Evolutionary conservation across 2,888 invertebrate species (phyloP).

Genomic region (Agonum fuliginosum): DNA sequence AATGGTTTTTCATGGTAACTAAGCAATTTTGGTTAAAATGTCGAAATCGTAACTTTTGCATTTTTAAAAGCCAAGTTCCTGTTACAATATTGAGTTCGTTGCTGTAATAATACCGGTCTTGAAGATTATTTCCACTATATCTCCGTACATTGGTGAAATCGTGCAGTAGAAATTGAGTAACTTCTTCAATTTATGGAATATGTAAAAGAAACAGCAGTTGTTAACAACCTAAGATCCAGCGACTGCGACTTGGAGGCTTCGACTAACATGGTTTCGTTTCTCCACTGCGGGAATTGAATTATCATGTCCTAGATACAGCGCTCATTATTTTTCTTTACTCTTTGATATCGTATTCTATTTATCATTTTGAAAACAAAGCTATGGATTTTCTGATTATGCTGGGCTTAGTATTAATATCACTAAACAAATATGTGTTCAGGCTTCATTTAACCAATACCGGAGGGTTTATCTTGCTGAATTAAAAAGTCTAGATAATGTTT

Average conservation of each 20-base stretch:
- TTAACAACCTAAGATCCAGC: slow-evolving; percentile 27
- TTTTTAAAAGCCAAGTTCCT: slow-evolving; percentile 42
- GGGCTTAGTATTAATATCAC: slow-evolving; percentile 11
- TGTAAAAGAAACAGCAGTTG: slow-evolving; percentile 45
- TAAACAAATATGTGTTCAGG: slow-evolving; percentile 1
- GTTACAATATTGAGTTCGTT: slow-evolving; percentile 19
- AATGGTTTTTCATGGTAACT: slow-evolving; percentile 11
- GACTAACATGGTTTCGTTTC: slow-evolving; percentile 38
- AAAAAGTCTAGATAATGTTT: slow-evolving; percentile 2
- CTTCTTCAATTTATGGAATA: slow-evolving; percentile 48
- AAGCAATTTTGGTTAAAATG: slow-evolving; percentile 22
- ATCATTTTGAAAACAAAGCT: slow-evolving; percentile 21
- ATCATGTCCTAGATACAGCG: slow-evolving; percentile 12
- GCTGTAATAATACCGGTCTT: slow-evolving; percentile 50
- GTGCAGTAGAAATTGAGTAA: slow-evolving; percentile 57
- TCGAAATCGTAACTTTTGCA: slow-evolving; percentile 6
- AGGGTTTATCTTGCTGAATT: slow-evolving; percentile 7
- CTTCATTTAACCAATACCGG: not conserved
- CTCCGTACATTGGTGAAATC: slow-evolving; percentile 48
- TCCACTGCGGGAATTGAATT: not conserved
- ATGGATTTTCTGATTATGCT: slow-evolving; percentile 31
- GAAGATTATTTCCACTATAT: slow-evolving; percentile 39
- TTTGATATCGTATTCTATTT: slow-evolving; percentile 18
- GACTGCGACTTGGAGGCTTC: slow-evolving; percentile 24
- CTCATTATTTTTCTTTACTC: slow-evolving; percentile 5